phyloP scores from a whole-genome alignment of 2,113 vertebrate species.

The Colossoma macropomum region DNA sequence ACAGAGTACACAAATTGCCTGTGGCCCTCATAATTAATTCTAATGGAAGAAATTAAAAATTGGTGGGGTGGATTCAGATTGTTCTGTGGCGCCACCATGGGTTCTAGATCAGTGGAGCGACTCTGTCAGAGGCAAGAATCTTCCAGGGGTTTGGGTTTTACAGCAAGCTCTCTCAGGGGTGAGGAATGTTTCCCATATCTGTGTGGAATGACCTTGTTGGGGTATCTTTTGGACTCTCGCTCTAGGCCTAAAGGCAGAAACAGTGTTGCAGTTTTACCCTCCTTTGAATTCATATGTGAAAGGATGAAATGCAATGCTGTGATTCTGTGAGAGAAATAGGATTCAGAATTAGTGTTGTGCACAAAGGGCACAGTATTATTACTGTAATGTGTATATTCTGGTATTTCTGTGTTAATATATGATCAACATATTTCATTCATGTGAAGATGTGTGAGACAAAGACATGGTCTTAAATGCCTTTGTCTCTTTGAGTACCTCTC shows the following conservation, averaged over 20 bases:
- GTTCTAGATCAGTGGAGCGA: slow-evolving; percentile 79
- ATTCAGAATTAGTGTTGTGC: background rate
- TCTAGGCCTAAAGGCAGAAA: background rate
- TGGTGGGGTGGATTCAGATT: slow-evolving; percentile 82
- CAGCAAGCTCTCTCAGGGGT: slow-evolving; percentile 7
- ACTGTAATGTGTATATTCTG: background rate
- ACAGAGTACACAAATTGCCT: slow-evolving; percentile 84
- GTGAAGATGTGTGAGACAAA: background rate
- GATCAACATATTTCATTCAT: background rate
- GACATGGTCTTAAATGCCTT: slow-evolving; percentile 3
- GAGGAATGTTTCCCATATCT: background rate
- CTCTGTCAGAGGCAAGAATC: slow-evolving; percentile 80
- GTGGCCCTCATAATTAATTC: slow-evolving; percentile 85
- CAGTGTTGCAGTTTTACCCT: background rate
- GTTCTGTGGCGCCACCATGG: slow-evolving; percentile 75
- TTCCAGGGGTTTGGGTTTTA: slow-evolving; percentile 34
- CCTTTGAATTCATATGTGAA: background rate
- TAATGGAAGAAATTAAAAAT: slow-evolving; percentile 84
- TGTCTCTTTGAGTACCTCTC: slow-evolving; percentile 7
- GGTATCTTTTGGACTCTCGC: background rate
- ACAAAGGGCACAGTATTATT: background rate
- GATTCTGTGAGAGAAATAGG: background rate
- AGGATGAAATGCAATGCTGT: background rate
- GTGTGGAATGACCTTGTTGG: background rate
- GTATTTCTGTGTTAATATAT: background rate